Base-by-base conservation (phyloP, 2,113 vertebrate species). In the Psilopsiagon aymara region DNA sequence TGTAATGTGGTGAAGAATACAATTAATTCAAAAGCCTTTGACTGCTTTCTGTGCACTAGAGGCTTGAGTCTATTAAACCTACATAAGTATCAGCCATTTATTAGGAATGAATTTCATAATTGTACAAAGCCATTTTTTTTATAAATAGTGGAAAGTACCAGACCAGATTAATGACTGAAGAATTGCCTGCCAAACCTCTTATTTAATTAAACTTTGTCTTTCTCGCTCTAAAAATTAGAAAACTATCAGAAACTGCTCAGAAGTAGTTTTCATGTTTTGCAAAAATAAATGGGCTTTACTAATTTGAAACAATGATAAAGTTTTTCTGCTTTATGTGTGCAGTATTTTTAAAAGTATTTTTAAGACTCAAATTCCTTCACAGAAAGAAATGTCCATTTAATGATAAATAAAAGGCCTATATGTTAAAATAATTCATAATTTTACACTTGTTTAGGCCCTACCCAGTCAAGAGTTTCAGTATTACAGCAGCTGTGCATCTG, bases 101-200 rank as follows among this genome's bases (percentile, higher is more conserved):
- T 97, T 96, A 97, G 85, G 88, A 88, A 97, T 74, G 41, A 94
- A 94, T 96, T 97, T 97, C 84, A 76, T 89, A 97, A 92, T 87
- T 89, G 77, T 93, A 79, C 78, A 88, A 94, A 91, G 82, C 41
- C 66, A 93, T 95, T 89, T 96, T 97, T 95, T 94, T 96, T 71
- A 93, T 57, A 95, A 96, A 95, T 84, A 95, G 73, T 59, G 79
- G 91, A 93, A 97, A 94, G 80, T 60, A 35, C 47, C 57, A 76
- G 85, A 77, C 13, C 51, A 95, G 91, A 96, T 96, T 94, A 95
- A 97, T 92, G 80, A 47, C 69, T 44, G 59, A 79, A 84, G 52
- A 79, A 77, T 85, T 93, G 82, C 35, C 73, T 91, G 92, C 94
- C 95, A 96, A 85, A 92, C 82, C 82, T 94, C 88, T 63, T 92